Evolutionary conservation across 2,888 invertebrate species (phyloP), one percentile per base, ranked within the genome.

Genomic region (Spodoptera picta): DNA sequence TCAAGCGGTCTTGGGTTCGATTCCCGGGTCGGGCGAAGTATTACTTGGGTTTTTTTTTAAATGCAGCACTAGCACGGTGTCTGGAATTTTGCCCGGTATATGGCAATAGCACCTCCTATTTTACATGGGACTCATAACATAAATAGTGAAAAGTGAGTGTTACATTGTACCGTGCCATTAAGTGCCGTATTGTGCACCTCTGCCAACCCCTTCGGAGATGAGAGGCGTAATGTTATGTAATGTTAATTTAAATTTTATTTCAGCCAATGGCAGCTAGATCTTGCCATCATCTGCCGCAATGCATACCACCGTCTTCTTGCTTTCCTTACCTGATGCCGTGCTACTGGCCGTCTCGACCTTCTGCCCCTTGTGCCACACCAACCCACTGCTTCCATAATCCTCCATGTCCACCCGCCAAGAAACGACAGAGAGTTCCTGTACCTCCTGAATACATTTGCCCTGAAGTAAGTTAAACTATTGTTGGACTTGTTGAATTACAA

Each of bases 321-420:
- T 94, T 91, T 72, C 93, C 93, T 0, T 93, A 91, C 75, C 77
- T 92, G 53, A 90, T 90, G 91, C 94, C 94, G 0, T 94, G 94
- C 73, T 93, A 77, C 84, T 94, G 93, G 94, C 93, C 93, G 0
- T 82, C 91, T 0, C 76, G 92, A 3, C 72, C 90, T 0, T 83
- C 85, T 2, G 93, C 94, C 0, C 93, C 94, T 0, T 94, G 94
- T 73, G 81, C 78, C 58, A 76, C 81, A 2, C 93, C 94, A 0
- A 56, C 80, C 0, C 76, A 82, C 12, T 94, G 94, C 81, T 94
- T 94, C 83, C 94, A 94, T 74, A 92, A 89, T 62, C 94, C 94
- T 0, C 92, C 92, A 0, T 94, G 94, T 63, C 73, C 77, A 27
- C 77, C 90, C 0, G 86, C 87, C 0, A 86, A 90, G 45, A 82